These are phyloP conservation scores for Fratercula arctica DNA, from an alignment of 2,797 vertebrate species.

Conservation along the genomic window DNA sequence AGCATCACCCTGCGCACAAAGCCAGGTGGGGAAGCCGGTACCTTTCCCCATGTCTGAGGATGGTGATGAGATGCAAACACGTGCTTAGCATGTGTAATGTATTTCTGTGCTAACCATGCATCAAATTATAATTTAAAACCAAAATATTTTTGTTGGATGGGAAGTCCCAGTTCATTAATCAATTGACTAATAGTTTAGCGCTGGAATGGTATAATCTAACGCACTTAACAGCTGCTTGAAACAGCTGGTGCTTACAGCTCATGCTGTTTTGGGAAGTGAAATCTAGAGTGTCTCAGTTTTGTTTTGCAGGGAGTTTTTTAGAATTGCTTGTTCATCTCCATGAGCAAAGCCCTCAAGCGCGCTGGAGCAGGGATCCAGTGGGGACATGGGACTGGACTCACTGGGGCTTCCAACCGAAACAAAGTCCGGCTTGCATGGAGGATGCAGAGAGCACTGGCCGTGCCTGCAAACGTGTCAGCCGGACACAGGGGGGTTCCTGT, in stretches of 20 bases:
- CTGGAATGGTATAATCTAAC: slow-evolving; percentile 9
- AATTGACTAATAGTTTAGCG: slow-evolving; percentile 19
- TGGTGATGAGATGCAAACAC: background rate
- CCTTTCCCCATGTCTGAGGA: background rate
- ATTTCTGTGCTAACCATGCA: background rate
- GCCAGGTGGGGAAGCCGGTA: background rate
- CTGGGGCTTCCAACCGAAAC: background rate
- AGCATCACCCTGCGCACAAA: background rate
- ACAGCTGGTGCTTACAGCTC: background rate
- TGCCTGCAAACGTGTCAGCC: background rate
- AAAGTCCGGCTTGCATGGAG: background rate
- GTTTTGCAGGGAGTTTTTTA: background rate
- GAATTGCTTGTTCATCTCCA: background rate
- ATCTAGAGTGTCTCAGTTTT: background rate
- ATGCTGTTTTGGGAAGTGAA: slow-evolving; percentile 13
- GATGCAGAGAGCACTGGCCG: background rate
- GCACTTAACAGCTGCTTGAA: slow-evolving; percentile 20
- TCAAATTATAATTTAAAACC: slow-evolving; percentile 23
- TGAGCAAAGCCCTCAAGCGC: background rate
- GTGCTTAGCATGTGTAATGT: background rate
- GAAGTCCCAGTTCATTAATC: slow-evolving; percentile 37
- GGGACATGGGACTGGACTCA: background rate
- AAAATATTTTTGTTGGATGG: slow-evolving; percentile 48
- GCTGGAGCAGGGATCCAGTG: background rate
- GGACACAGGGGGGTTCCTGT: background rate